phyloP scores from a whole-genome alignment of 2,113 vertebrate genomes.

The Otis tarda region DNA sequence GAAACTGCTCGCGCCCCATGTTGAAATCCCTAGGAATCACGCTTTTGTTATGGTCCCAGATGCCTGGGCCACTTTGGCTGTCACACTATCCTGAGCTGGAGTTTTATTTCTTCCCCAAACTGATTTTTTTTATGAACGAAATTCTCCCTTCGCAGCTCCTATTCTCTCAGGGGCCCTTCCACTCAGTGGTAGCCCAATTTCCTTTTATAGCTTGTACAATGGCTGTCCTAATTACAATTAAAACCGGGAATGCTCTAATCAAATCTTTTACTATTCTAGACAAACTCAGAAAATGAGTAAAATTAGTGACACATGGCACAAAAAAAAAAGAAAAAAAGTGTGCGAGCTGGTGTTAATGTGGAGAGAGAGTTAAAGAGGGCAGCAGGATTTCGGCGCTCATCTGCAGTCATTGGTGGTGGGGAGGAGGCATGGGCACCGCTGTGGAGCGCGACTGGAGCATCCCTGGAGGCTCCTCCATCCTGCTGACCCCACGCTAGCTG shows the following conservation, averaged over 20 bases:
- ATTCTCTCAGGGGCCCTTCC: conserved; percentile 58
- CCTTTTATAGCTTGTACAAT: conserved; percentile 70
- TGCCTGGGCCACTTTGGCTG: conserved; percentile 5
- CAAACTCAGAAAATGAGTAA: conserved; percentile 68
- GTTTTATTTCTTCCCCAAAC: conserved; percentile 14
- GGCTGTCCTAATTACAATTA: conserved; percentile 72
- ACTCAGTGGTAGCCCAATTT: conserved; percentile 64
- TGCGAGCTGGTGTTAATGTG: neutral
- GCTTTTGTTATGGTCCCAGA: neutral
- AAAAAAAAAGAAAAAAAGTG: neutral
- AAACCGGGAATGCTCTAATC: conserved; percentile 62
- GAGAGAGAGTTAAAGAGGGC: conserved; percentile 26
- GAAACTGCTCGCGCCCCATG: fast-evolving
- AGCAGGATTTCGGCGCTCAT: neutral
- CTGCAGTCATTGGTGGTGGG: neutral
- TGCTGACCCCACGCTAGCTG: neutral
- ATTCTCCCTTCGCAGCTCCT: conserved; percentile 6
- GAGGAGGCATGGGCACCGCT: neutral
- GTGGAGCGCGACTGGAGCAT: neutral
- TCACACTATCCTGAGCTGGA: conserved; percentile 11
- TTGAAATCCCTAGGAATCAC: neutral
- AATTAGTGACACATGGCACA: conserved; percentile 52
- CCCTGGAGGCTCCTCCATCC: conserved; percentile 27
- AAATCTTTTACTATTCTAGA: conserved; percentile 69
- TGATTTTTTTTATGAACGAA: conserved; percentile 29